Percentiles rank a stretch among this genome's conserved stretches.
phyloP scores from a whole-genome alignment of 2,797 vertebrate genomes.

The Eulemur mongoz region DNA sequence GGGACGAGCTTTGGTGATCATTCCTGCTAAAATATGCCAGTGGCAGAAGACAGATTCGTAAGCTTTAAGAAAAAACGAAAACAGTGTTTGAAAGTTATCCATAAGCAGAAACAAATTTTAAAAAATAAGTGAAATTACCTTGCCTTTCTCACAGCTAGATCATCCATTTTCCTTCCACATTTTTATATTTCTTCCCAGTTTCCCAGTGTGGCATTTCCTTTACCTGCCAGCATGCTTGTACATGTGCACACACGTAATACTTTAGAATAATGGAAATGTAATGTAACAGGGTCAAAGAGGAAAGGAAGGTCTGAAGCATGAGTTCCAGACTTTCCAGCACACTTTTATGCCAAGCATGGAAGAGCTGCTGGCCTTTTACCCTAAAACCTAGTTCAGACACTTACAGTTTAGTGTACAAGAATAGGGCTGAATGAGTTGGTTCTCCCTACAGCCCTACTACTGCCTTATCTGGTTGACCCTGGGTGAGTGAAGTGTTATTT shows the following conservation, averaged over 20 bases:
- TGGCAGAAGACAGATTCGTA: not conserved
- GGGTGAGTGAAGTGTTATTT: not conserved
- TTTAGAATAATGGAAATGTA: not conserved
- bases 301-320: not conserved
- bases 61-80: not conserved
- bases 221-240: not conserved
- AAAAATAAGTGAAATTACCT: slow-evolving; percentile 5
- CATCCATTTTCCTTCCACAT: slow-evolving; percentile 34
- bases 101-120: not conserved
- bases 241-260: not conserved
- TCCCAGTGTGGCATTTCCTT: not conserved
- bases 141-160: slow-evolving; percentile 39
- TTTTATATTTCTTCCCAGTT: slow-evolving; percentile 20
- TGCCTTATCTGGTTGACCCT: not conserved
- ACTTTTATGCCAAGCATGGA: not conserved
- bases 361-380: too few relatives aligned
- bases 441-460: not conserved
- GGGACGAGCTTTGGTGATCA: not conserved
- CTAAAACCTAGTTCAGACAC: not conserved
- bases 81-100: not conserved
- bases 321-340: not conserved
- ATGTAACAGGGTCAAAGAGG: not conserved
- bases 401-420: not conserved
- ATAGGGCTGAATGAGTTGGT: not conserved
- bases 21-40: not conserved